A percentile compares a stretch with the other conserved stretches of the same genome.
phyloP scores from a whole-genome alignment of 2,888 invertebrate genomes.

The Acholoe squamosa region DNA sequence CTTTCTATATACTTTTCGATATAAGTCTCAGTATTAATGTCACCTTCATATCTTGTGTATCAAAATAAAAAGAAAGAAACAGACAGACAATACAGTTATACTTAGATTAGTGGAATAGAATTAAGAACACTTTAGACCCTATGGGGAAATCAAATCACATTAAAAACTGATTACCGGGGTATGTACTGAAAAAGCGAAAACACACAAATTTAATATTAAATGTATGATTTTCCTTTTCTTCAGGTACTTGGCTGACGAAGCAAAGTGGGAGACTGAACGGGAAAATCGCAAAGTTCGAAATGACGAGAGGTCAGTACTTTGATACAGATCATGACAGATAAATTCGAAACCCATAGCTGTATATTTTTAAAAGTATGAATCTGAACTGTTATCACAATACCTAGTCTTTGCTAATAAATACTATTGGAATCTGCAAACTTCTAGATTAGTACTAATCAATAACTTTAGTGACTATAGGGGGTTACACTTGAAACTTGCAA shows the following conservation, averaged over 20 bases:
- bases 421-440: background rate
- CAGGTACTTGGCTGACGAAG: conserved; percentile 46
- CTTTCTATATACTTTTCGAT: background rate
- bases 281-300: background rate
- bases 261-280: conserved; percentile 39
- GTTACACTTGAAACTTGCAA: background rate
- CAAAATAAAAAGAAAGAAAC: too few relatives aligned
- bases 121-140: too few relatives aligned
- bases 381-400: too few relatives aligned
- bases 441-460: background rate
- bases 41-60: too few relatives aligned
- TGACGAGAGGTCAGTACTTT: conserved; percentile 50
- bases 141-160: background rate
- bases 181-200: background rate
- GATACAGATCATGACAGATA: background rate
- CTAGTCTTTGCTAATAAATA: background rate
- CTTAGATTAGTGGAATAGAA: too few relatives aligned
- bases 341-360: background rate
- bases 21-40: background rate
- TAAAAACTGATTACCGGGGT: background rate
- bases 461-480: background rate
- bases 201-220: background rate
- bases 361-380: background rate
- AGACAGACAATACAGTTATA: too few relatives aligned
- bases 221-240: background rate